Conservation (phyloP, 53 echinoderm and acorn worm genomes). For the Temnopleurus reevesii region DNA sequence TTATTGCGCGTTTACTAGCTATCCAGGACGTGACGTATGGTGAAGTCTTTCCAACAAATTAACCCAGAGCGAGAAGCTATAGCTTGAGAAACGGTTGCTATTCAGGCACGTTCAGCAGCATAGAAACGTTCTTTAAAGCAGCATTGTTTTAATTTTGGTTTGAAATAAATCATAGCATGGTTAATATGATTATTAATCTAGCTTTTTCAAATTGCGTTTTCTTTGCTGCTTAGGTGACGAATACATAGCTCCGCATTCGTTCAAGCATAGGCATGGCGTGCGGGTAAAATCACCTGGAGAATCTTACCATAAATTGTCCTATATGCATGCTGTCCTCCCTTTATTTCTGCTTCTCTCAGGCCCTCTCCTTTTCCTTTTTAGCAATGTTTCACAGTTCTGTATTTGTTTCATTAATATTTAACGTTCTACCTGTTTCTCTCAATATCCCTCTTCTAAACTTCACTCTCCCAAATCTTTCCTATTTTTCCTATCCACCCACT, state of each 20-base stretch:
- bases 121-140: neutral
- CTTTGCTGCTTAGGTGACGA: no score
- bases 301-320: neutral
- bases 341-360: neutral
- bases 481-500: neutral
- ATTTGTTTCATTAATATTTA: neutral
- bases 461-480: neutral
- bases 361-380: neutral
- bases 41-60: conserved; percentile 49
- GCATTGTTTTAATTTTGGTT: no score
- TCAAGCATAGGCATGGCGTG: no score
- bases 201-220: no score
- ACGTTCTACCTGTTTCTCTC: neutral
- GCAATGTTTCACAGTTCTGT: neutral
- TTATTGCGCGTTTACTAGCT: conserved; percentile 49
- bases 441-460: neutral
- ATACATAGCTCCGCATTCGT: conserved; percentile 8
- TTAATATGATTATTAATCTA: no score
- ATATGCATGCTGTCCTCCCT: neutral
- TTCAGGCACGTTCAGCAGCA: neutral
- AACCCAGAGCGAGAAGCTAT: conserved; percentile 26
- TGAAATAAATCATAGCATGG: no score
- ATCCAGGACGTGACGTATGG: conserved; percentile 46
- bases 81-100: conserved; percentile 56
- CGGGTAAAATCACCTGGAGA: neutral